Conservation (phyloP, 1,140 invertebrate genomes). For the Holcopasites calliopsidis region DNA sequence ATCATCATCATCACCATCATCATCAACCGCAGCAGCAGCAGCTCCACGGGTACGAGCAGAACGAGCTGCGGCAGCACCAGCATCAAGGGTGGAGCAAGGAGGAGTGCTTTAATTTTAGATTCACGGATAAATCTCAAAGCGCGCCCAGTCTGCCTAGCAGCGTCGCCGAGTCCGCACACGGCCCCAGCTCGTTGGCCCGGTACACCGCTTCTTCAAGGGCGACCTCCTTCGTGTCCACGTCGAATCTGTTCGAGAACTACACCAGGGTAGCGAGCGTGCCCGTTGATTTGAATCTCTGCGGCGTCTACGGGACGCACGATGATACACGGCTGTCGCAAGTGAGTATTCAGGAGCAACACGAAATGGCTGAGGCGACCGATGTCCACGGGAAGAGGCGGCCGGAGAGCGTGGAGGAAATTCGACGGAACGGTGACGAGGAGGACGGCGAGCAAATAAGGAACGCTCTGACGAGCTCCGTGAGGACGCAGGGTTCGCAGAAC, state of each 20-base stretch:
- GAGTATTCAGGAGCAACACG: conserved; percentile 35
- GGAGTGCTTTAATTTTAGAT: conserved; percentile 79
- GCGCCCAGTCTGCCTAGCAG: conserved; percentile 77
- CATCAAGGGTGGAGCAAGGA: conserved; percentile 73
- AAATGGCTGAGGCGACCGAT: conserved; percentile 54
- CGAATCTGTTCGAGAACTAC: conserved; percentile 67
- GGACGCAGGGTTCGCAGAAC: conserved; percentile 50
- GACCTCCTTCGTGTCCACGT: conserved; percentile 54
- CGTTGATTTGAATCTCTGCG: conserved; percentile 80
- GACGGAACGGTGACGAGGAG: conserved; percentile 47
- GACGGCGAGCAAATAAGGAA: conserved; percentile 53
- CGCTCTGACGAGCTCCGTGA: conserved; percentile 55
- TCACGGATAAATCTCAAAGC: conserved; percentile 77
- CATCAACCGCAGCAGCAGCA: conserved; percentile 36
- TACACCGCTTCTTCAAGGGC: conserved; percentile 44
- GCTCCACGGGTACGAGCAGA: conserved; percentile 43
- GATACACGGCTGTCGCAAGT: conserved; percentile 36
- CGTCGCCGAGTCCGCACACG: conserved; percentile 66
- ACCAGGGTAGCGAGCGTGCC: conserved; percentile 80
- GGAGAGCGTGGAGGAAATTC: conserved; percentile 25
- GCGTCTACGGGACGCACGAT: conserved; percentile 34
- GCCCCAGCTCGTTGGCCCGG: neutral
- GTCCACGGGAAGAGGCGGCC: conserved; percentile 41
- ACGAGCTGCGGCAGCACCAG: conserved; percentile 40
- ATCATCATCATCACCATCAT: conserved; percentile 39